These are phyloP conservation scores for Tetramorium simillimum DNA, from an alignment of 1,140 invertebrate species.

Conservation along the genomic window DNA sequence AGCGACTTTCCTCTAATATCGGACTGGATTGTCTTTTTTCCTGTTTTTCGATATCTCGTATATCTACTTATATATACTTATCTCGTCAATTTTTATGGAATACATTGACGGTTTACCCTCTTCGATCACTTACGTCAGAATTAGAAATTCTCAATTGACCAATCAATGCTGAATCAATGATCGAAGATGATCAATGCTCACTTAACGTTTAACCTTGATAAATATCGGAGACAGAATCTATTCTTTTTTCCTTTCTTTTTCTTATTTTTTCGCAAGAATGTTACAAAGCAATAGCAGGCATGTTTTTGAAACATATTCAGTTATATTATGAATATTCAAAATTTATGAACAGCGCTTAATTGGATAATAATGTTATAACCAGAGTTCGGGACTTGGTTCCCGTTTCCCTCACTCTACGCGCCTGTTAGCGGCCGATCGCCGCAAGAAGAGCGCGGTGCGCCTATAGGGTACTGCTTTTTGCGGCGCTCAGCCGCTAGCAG, in stretches of 20 bases:
- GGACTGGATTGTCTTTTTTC: background rate
- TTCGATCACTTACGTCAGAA: background rate
- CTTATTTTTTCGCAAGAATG: background rate
- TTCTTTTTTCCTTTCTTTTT: background rate
- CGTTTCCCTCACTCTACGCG: too few species aligned
- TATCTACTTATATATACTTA: too few species aligned
- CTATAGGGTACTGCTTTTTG: too few species aligned
- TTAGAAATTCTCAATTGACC: background rate
- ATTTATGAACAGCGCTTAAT: background rate
- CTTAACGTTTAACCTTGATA: background rate
- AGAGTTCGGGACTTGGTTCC: too few species aligned
- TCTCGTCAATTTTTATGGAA: background rate
- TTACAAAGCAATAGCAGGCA: background rate
- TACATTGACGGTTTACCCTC: constrained; percentile 3
- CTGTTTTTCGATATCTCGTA: background rate
- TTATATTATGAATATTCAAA: background rate
- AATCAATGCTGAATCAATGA: background rate
- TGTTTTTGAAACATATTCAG: background rate
- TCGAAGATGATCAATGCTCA: background rate
- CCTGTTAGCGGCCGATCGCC: too few species aligned
- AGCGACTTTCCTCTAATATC: too few species aligned
- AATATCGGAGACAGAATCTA: background rate
- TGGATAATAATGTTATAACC: too few species aligned
- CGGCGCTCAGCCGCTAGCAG: too few species aligned
- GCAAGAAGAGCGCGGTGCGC: too few species aligned